phyloP scores from a whole-genome alignment of 2,113 vertebrate species.

The Lepisosteus osseus region DNA sequence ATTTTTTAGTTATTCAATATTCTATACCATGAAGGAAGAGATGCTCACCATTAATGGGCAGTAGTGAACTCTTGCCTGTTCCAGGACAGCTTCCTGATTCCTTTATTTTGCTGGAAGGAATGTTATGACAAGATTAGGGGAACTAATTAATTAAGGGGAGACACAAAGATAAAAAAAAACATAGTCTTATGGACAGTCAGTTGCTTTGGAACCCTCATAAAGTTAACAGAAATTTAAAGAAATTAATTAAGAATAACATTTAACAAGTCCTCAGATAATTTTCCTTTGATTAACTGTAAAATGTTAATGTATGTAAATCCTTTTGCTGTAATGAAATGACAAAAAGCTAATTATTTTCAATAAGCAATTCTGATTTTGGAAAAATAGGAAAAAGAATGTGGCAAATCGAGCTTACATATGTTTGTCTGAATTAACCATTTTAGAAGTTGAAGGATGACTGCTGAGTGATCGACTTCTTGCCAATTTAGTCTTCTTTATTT shows the following conservation, averaged over 20 bases:
- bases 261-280: too few relatives aligned
- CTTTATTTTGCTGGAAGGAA: constrained; percentile 37
- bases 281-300: too few relatives aligned
- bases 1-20: too few relatives aligned
- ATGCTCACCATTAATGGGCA: constrained; percentile 41
- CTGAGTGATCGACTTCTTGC: constrained; percentile 90
- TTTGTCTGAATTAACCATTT: constrained; percentile 79
- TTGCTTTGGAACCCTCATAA: too few relatives aligned
- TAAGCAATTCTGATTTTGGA: too few relatives aligned
- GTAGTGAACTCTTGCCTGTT: constrained; percentile 37
- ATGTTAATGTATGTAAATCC: too few relatives aligned
- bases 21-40: neutral
- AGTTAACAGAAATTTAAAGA: too few relatives aligned
- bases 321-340: neutral
- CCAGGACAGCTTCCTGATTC: constrained; percentile 42
- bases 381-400: constrained; percentile 23
- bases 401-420: constrained; percentile 65
- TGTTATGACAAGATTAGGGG: neutral
- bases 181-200: too few relatives aligned
- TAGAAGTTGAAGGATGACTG: constrained; percentile 80
- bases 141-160: neutral
- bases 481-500: constrained; percentile 87
- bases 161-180: neutral
- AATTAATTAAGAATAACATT: too few relatives aligned
- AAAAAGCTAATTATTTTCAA: constrained; percentile 8